Base-by-base conservation (phyloP, 2,888 invertebrate species). In the Drosophila pseudotalamancana region DNA sequence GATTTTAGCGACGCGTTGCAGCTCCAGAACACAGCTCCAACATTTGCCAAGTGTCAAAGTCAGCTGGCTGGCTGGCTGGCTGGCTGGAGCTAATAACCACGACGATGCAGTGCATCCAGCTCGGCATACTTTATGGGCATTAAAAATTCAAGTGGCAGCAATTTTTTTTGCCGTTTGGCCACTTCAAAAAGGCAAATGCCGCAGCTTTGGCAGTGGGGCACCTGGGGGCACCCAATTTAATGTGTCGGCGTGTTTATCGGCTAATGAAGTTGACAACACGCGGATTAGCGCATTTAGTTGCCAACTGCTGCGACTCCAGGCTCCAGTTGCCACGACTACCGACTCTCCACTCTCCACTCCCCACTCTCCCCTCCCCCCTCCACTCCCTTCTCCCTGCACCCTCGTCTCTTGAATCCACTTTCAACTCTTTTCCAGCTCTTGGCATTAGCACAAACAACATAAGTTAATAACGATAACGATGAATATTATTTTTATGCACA, bases 181-280 rank as follows among this genome's bases (percentile, higher is more conserved):
- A 90, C 90, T 80, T 89, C 88, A 90, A 90, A 90, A 89, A 75
- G 71, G 59, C 37, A 62, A 63, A 66, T 63, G 89, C 88, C 89
- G 89, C 75, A 49, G 56, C 29, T 11, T 8, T 16, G 29, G 5
- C 43, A 9, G 14, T 14, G 45, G 45, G 45, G 31, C 31, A 46
- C 14, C 64, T 57, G 68, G 60, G 77, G 46, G 62, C 46, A 37
- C 72, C 84, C 88, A 90, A 89, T 89, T 89, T 88, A 88, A 88
- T 89, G 89, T 88, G 88, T 88, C 90, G 89, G 90, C 89, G 87
- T 87, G 91, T 90, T 90, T 90, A 91, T 90, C 90, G 90, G 84
- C 90, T 91, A 91, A 91, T 91, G 91, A 91, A 91, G 90, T 91
- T 91, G 90, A 91, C 91, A 91, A 91, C 90, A 90, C 90, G 89